Percentiles rank a stretch among this genome's conserved stretches.
These are phyloP conservation scores for Salminus brasiliensis DNA, from an alignment of 2,113 vertebrate species.

Conservation along the genomic window DNA sequence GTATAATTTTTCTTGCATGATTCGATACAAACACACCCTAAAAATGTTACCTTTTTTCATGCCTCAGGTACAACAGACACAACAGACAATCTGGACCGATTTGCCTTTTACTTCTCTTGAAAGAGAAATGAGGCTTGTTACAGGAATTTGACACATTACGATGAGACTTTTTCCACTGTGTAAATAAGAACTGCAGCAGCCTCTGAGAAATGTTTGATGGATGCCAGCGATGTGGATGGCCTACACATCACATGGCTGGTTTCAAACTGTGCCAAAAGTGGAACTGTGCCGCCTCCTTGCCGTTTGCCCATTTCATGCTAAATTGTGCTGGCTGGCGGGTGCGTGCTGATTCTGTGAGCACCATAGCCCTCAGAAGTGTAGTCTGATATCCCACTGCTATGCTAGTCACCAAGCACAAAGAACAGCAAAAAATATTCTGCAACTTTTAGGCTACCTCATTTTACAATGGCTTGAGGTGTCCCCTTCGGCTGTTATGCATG, in stretches of 20 bases:
- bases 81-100: background rate
- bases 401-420: conserved; percentile 19
- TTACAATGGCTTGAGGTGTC: background rate
- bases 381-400: background rate
- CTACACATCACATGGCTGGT: conserved; percentile 35
- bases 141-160: background rate
- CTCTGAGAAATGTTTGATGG: conserved; percentile 25
- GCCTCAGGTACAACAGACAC: too few species aligned
- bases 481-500: background rate
- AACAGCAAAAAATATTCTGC: conserved; percentile 19
- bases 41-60: too few species aligned
- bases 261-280: conserved; percentile 41
- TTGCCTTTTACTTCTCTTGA: background rate
- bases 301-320: conserved; percentile 45
- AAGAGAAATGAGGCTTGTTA: background rate
- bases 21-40: too few species aligned
- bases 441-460: background rate
- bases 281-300: conserved; percentile 38
- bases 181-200: conserved; percentile 37
- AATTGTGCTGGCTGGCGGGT: conserved; percentile 40
- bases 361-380: conserved; percentile 7
- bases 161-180: conserved; percentile 1
- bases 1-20: too few species aligned
- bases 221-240: conserved; percentile 7
- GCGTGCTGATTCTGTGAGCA: conserved; percentile 35